Conservation (phyloP, 2,113 vertebrate genomes). For the Scartelaos histophorus region DNA sequence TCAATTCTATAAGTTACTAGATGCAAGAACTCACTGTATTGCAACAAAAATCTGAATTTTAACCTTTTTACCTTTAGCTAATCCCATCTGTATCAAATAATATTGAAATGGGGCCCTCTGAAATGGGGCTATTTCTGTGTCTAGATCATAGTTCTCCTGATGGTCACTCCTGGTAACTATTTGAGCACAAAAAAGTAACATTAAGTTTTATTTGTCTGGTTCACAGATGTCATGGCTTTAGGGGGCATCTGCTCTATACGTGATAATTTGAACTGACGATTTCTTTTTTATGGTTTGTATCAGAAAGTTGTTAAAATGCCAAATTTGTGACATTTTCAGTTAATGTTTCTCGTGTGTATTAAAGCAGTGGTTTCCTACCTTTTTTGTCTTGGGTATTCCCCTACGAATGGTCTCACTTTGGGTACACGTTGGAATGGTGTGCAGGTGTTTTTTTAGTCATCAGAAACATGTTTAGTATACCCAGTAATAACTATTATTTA, state of each 20-base stretch:
- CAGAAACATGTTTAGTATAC: too few species aligned
- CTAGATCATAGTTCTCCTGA: constrained; percentile 8
- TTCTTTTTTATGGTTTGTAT: neutral
- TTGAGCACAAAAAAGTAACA: neutral
- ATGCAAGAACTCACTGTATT: too few species aligned
- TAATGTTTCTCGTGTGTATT: too few species aligned
- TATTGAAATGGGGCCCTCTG: too few species aligned
- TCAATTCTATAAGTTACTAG: too few species aligned
- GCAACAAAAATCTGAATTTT: too few species aligned
- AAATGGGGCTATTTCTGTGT: constrained; percentile 7
- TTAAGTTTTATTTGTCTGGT: neutral
- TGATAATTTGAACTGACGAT: neutral
- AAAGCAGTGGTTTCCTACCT: too few species aligned
- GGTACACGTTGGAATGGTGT: too few species aligned
- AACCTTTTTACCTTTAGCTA: neutral
- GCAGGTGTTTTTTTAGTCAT: too few species aligned
- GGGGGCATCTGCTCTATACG: neutral
- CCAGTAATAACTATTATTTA: too few species aligned
- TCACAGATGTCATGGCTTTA: neutral
- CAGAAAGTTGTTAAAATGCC: neutral
- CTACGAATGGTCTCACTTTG: too few species aligned
- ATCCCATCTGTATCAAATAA: constrained; percentile 8
- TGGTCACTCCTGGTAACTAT: neutral
- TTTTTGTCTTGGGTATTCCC: too few species aligned
- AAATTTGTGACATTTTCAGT: neutral